A percentile compares a stretch with the other conserved stretches of the same genome.
Evolutionary conservation across 2,888 invertebrate species (phyloP).

Genomic region (Sylvicola cinctus): DNA sequence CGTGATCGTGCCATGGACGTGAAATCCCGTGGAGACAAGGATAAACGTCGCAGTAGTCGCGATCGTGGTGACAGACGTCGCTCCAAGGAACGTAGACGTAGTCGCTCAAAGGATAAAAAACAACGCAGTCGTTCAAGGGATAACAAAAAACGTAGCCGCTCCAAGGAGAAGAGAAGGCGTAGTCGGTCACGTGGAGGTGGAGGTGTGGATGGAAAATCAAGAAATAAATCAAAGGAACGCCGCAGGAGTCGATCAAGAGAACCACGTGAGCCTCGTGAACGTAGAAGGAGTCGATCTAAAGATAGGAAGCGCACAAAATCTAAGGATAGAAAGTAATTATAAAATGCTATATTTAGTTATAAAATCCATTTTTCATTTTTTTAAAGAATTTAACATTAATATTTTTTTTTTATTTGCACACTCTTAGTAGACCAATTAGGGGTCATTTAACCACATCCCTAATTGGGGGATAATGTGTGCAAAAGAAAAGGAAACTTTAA

Average conservation of each 20-base stretch:
- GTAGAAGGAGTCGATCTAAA: slow-evolving; percentile 6
- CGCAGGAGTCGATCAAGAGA: neutral
- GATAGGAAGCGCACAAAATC: slow-evolving; percentile 10
- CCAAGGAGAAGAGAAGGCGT: slow-evolving; percentile 10
- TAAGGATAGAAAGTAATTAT: slow-evolving; percentile 10
- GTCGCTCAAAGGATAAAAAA: slow-evolving; percentile 12
- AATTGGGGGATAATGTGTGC: too few relatives aligned
- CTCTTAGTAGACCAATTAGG: too few relatives aligned
- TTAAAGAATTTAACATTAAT: neutral
- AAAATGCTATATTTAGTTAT: too few relatives aligned
- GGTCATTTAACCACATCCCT: too few relatives aligned
- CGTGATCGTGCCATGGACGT: too few relatives aligned
- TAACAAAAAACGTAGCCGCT: slow-evolving; percentile 12
- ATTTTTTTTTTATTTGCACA: neutral
- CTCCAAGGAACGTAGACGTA: slow-evolving; percentile 10
- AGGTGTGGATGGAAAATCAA: too few relatives aligned
- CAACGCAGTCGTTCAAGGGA: slow-evolving; percentile 12
- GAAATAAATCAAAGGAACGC: slow-evolving; percentile 3
- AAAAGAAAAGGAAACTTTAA: too few relatives aligned
- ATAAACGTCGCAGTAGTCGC: slow-evolving; percentile 6
- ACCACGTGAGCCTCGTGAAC: neutral
- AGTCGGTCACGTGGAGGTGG: slow-evolving; percentile 18
- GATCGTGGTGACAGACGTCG: slow-evolving; percentile 15
- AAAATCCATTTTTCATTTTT: neutral
- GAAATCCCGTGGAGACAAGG: slow-evolving; percentile 1